These are phyloP conservation scores for Synergus itoensis DNA, from an alignment of 2,888 invertebrate species.

Conservation along the genomic window DNA sequence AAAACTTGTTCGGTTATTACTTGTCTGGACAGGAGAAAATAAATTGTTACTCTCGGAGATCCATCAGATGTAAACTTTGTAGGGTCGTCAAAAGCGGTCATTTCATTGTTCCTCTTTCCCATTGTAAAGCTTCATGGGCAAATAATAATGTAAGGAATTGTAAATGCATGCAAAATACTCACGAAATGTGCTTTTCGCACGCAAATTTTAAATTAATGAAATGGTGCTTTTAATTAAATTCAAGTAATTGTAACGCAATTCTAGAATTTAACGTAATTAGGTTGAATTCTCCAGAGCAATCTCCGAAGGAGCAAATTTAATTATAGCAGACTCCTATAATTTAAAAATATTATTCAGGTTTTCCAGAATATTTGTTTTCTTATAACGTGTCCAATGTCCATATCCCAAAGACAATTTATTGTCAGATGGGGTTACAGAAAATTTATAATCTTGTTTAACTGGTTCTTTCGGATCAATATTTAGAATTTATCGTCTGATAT, in stretches of 20 bases:
- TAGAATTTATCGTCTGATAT: not conserved
- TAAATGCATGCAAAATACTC: not conserved
- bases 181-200: not conserved
- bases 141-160: slow-evolving; percentile 1
- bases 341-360: not conserved
- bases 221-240: slow-evolving; percentile 1
- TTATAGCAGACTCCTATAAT: not conserved
- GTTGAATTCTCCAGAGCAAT: not conserved
- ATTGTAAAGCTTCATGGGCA: not conserved
- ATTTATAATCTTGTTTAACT: not conserved
- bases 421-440: not conserved
- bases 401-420: not conserved
- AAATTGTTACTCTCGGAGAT: not conserved
- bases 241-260: not conserved
- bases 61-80: not conserved
- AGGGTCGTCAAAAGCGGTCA: slow-evolving; percentile 4
- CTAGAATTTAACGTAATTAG: not conserved
- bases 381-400: not conserved
- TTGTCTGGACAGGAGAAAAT: not conserved
- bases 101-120: not conserved
- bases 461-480: not conserved
- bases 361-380: not conserved
- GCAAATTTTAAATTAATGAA: not conserved
- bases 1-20: not conserved
- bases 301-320: not conserved